These are phyloP conservation scores for Crotalus helleri DNA, from an alignment of 2,113 vertebrate genomes.

Conservation along the genomic window DNA sequence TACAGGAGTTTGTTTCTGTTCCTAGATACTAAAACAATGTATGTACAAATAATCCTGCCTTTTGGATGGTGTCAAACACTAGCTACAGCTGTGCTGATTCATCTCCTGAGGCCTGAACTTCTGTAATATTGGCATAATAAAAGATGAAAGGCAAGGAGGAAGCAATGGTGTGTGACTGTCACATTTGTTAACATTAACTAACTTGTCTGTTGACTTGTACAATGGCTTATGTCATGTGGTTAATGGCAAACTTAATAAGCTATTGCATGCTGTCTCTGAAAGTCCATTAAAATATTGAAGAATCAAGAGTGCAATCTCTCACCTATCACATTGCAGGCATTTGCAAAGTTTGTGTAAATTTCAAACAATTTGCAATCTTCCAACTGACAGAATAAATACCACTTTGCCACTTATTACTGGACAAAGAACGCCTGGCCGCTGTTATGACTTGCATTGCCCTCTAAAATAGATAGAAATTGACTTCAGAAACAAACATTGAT, in stretches of 20 bases:
- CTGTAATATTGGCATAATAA: conserved; percentile 32
- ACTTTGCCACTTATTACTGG: background rate
- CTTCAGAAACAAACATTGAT: conserved; percentile 17
- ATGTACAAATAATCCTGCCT: background rate
- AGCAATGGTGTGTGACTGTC: conserved; percentile 28
- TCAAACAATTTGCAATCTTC: conserved; percentile 22
- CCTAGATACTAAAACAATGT: background rate
- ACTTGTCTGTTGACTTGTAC: conserved; percentile 40
- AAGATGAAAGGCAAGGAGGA: conserved; percentile 33
- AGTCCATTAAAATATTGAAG: conserved; percentile 23
- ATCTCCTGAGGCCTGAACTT: conserved; percentile 1
- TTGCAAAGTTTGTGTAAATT: conserved; percentile 10
- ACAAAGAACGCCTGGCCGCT: background rate
- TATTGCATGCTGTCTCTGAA: conserved; percentile 13
- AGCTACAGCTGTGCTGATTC: background rate
- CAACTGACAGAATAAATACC: background rate
- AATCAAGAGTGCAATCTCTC: conserved; percentile 18
- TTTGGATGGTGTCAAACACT: conserved; percentile 12
- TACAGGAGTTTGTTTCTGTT: background rate
- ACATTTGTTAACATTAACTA: conserved; percentile 45
- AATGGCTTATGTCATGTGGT: conserved; percentile 35
- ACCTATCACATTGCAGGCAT: conserved; percentile 12
- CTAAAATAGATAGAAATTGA: conserved; percentile 12
- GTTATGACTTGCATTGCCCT: background rate
- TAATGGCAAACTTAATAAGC: conserved; percentile 42